Evolutionary conservation across 1,140 invertebrate species (phyloP).

Genomic region (Anoplophora glabripennis): DNA sequence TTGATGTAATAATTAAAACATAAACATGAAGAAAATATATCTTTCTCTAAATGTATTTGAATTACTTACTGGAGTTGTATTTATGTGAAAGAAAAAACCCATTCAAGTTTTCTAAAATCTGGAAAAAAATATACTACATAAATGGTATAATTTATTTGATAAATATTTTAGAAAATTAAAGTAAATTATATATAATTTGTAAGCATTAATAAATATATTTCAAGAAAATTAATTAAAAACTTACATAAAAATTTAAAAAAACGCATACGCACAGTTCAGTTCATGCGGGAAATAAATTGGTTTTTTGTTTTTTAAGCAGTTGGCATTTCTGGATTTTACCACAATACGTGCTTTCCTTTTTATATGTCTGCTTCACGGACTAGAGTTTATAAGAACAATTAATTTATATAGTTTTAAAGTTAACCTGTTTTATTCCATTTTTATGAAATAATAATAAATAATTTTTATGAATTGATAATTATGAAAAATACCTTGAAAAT

Average conservation of each 20-base stretch:
- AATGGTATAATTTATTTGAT: constrained; percentile 3
- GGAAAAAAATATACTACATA: constrained; percentile 20
- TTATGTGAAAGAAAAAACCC: constrained; percentile 4
- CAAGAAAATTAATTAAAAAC: constrained; percentile 49
- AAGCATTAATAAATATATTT: constrained; percentile 43
- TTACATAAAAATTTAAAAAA: constrained; percentile 67
- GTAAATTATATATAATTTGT: constrained; percentile 5
- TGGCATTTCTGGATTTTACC: too few species aligned
- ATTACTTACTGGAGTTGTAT: too few species aligned
- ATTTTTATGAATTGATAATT: too few species aligned
- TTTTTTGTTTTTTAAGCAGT: background rate
- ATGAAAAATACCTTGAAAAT: too few species aligned
- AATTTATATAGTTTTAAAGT: too few species aligned
- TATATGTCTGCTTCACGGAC: too few species aligned
- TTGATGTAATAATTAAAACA: constrained; percentile 4
- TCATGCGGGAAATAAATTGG: constrained; percentile 23
- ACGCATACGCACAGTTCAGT: constrained; percentile 72
- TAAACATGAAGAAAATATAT: too few species aligned
- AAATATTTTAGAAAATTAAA: constrained; percentile 2
- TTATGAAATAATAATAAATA: too few species aligned
- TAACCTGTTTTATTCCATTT: too few species aligned
- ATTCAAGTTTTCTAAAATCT: constrained; percentile 12
- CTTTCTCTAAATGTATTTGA: too few species aligned
- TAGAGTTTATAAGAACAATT: too few species aligned
- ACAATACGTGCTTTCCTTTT: too few species aligned